These are phyloP conservation scores for Zygothrica quintamaculata DNA, from an alignment of 2,888 invertebrate species.

Conservation along the genomic window DNA sequence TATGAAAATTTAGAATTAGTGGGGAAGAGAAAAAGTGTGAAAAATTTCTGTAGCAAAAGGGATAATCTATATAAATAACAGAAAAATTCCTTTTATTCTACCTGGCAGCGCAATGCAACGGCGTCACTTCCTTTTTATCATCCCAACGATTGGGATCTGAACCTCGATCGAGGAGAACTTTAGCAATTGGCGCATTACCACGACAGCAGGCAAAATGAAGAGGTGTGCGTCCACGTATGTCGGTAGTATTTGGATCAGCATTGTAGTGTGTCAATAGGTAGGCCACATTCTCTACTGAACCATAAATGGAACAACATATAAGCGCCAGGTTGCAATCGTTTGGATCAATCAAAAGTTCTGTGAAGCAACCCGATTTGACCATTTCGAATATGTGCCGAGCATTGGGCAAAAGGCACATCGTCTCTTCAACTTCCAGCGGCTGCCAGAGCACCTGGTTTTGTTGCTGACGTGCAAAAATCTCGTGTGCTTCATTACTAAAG, in stretches of 20 bases:
- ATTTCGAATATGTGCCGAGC: slow-evolving; percentile 72
- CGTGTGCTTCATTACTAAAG: slow-evolving; percentile 82
- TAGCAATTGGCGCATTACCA: slow-evolving; percentile 89
- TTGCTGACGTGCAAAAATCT: slow-evolving; percentile 80
- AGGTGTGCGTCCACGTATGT: slow-evolving; percentile 89
- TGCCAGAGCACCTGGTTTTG: slow-evolving; percentile 83
- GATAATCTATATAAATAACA: neutral
- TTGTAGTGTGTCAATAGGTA: slow-evolving; percentile 78
- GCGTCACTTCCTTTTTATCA: slow-evolving; percentile 88
- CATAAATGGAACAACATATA: slow-evolving; percentile 81
- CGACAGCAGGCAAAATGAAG: slow-evolving; percentile 92
- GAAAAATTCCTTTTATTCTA: slow-evolving; percentile 58
- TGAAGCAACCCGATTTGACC: slow-evolving; percentile 73
- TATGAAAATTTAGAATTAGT: no score
- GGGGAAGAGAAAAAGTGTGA: no score
- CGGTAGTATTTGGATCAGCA: slow-evolving; percentile 88
- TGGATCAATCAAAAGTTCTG: slow-evolving; percentile 77
- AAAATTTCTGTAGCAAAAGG: no score
- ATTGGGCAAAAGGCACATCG: slow-evolving; percentile 73
- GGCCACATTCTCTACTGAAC: slow-evolving; percentile 76
- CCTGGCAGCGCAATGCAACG: slow-evolving; percentile 92
- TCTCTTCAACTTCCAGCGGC: slow-evolving; percentile 81
- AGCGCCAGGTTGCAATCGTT: slow-evolving; percentile 82
- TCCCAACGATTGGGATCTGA: slow-evolving; percentile 91
- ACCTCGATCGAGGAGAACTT: slow-evolving; percentile 88